A percentile compares a stretch with the other conserved stretches of the same genome.
Conservation (phyloP, 2,113 vertebrate genomes). For the Lepus americanus region DNA sequence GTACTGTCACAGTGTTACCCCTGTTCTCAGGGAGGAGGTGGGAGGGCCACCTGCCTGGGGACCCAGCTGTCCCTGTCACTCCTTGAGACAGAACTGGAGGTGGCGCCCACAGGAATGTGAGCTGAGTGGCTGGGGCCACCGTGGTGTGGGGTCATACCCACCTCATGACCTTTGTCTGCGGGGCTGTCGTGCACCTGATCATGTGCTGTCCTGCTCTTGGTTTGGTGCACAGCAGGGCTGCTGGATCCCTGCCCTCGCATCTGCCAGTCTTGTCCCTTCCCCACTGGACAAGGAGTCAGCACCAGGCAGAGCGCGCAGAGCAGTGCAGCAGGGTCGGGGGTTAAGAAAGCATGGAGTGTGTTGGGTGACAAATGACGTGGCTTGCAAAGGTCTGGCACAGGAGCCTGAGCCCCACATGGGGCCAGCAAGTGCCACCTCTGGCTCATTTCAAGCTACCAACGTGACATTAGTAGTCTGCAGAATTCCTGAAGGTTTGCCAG, state of each 20-base stretch:
- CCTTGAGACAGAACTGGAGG: neutral
- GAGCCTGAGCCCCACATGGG: neutral
- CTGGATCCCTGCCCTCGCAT: neutral
- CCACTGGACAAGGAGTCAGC: no score
- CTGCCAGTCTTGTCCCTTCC: neutral
- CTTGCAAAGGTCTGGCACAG: neutral
- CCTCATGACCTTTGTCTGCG: accelerated
- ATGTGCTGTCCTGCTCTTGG: accelerated
- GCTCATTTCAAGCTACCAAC: neutral
- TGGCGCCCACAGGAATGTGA: accelerated
- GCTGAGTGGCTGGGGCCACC: neutral
- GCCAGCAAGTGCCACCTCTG: neutral
- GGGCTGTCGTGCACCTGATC: accelerated
- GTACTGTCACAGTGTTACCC: neutral
- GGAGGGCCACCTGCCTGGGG: neutral
- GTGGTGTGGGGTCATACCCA: no score
- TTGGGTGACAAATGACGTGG: neutral
- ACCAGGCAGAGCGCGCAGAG: neutral
- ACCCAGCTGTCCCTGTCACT: neutral
- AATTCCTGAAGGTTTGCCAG: neutral
- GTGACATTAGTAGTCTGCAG: neutral
- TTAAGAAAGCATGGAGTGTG: neutral
- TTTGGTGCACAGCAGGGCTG: neutral
- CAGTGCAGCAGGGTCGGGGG: neutral
- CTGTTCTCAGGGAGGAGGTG: neutral